Percentiles rank a stretch among this genome's conserved stretches.
Conservation (phyloP, 2,797 vertebrate species). For the Alfaro cultratus region DNA sequence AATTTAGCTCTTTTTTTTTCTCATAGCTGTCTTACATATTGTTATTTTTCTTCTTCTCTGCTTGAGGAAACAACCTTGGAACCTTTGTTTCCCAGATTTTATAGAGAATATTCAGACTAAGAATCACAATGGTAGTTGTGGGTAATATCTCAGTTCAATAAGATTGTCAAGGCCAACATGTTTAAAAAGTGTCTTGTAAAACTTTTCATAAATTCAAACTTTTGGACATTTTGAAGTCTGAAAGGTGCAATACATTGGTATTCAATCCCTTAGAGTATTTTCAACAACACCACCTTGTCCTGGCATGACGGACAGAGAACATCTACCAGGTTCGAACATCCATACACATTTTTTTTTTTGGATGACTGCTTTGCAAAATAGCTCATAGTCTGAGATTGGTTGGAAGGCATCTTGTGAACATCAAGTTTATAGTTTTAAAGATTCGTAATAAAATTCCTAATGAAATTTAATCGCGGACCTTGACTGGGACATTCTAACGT, state of each 20-base stretch:
- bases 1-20: background rate
- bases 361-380: background rate
- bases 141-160: background rate
- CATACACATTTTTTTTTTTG: background rate
- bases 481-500: background rate
- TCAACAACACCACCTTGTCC: background rate
- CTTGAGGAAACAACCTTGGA: slow-evolving; percentile 5
- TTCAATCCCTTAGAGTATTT: background rate
- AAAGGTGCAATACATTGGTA: background rate
- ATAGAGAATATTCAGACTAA: background rate
- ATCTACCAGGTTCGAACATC: background rate
- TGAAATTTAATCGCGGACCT: background rate
- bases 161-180: background rate
- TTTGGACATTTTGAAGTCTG: background rate
- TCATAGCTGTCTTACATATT: background rate
- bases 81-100: background rate
- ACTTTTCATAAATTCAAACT: background rate
- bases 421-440: background rate
- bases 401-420: background rate
- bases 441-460: background rate
- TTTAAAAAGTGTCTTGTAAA: background rate
- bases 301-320: background rate
- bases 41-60: background rate
- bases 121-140: background rate
- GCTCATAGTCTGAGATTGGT: background rate